Base-by-base conservation (phyloP, 2,113 vertebrate species). In the Muscicapa adusta region DNA sequence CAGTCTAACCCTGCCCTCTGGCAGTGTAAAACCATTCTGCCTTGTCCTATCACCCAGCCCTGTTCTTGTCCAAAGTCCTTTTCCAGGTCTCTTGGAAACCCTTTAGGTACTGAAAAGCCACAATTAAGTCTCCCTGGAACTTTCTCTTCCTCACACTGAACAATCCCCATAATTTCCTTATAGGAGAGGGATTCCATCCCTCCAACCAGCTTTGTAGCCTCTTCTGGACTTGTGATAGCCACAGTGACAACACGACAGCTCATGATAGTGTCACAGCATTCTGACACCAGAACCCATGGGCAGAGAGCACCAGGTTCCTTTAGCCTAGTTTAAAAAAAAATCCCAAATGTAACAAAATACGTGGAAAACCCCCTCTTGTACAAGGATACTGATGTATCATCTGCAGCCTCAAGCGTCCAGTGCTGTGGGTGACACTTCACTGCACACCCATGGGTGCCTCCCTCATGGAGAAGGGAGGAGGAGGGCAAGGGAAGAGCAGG, bases 281-380 rank as follows among this genome's bases (percentile, higher is more conserved):
- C 14, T 0, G 0, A 40, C 12, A 2, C 8, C 61, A 34, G 42
- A 26, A 53, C 25, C n/a, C 4, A 2, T 2, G 8, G 43, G n/a
- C 63, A 76, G 53, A 29, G 36, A 67, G 53, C 34, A 23, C 12
- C 33, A 25, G 13, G 25, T 18, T 53, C 9, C 54, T 62, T 72
- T 7, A 71, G 6, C 22, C 25, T 1, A 7, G 34, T 26, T 40
- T 9, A 85, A 58, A 79, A 25, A 25, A 62, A 82, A 66, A 12
- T 6, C 65, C 22, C 11, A 47, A 13, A 6, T 53, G 31, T 16
- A 7, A 34, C 3, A 8, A 63, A 67, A 54, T 17, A 9, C 0
- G 12, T 6, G 29, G 34, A 26, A 23, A 84, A 8, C 0, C 2
- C 6, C 8, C 8, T 33, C 16, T 17, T 12, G 26, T 25, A 8